phyloP scores from a whole-genome alignment of 2,888 invertebrate species.

The Stenotaenia linearis region DNA sequence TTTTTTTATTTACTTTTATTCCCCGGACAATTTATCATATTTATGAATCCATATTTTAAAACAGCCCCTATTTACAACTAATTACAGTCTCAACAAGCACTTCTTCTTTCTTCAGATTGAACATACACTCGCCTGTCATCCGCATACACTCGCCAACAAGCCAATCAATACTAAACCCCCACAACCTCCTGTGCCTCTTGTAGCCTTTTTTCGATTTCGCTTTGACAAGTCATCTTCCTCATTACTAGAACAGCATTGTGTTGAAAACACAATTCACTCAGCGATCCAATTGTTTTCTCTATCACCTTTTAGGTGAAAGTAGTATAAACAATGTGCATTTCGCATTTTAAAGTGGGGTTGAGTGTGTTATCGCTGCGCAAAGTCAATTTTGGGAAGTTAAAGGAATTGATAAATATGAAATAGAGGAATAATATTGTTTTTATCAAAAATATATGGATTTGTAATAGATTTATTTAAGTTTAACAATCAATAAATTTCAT shows the following conservation, averaged over 20 bases:
- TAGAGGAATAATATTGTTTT: no score
- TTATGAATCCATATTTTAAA: neutral
- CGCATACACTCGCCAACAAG: neutral
- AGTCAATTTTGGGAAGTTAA: no score
- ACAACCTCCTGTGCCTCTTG: neutral
- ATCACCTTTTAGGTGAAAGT: neutral
- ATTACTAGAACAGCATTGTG: neutral
- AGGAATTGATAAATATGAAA: no score
- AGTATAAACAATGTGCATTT: no score
- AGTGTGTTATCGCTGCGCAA: no score
- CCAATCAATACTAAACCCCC: neutral
- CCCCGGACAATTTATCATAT: no score
- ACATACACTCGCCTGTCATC: neutral
- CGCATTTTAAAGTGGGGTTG: no score
- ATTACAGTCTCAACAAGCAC: neutral
- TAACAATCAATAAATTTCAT: no score
- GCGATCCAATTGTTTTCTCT: neutral
- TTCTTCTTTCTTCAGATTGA: neutral
- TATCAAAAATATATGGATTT: no score
- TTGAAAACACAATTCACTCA: neutral
- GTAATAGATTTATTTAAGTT: no score
- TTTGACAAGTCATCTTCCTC: neutral
- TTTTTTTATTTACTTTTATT: no score
- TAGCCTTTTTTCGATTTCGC: neutral
- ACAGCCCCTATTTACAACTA: neutral